Evolutionary conservation across 2,113 vertebrate species (phyloP).

Genomic region (Pseudorasbora parva): DNA sequence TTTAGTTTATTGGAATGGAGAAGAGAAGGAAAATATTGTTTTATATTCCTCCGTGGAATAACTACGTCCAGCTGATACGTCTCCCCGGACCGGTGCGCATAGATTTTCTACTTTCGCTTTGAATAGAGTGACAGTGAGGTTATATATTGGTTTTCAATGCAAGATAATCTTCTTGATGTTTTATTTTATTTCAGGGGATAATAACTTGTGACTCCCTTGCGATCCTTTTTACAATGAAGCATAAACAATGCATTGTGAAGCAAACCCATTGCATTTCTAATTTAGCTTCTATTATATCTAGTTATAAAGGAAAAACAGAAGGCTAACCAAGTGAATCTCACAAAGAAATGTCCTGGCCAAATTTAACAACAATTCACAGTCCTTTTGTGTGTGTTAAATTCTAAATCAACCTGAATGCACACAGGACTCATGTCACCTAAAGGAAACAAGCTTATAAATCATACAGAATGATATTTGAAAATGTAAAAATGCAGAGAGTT

Average conservation of each 20-base stretch:
- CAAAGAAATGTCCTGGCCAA: not conserved
- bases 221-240: not conserved
- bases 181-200: conserved; percentile 10
- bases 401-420: no score
- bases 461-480: no score
- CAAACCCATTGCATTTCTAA: not conserved
- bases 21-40: not conserved
- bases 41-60: conserved; percentile 5
- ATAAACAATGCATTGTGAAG: not conserved
- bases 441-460: no score
- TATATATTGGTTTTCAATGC: conserved; percentile 16
- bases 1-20: not conserved
- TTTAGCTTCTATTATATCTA: not conserved
- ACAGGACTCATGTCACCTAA: no score
- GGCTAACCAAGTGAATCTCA: not conserved
- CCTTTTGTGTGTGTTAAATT: no score
- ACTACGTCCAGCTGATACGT: conserved; percentile 13
- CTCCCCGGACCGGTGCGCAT: not conserved
- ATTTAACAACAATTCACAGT: no score
- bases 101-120: not conserved
- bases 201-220: not conserved
- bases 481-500: no score
- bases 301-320: not conserved
- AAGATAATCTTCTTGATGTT: conserved; percentile 11
- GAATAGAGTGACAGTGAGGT: conserved; percentile 4